Base-by-base conservation (phyloP, 23 tunicate species). In the Corella eumyota region DNA sequence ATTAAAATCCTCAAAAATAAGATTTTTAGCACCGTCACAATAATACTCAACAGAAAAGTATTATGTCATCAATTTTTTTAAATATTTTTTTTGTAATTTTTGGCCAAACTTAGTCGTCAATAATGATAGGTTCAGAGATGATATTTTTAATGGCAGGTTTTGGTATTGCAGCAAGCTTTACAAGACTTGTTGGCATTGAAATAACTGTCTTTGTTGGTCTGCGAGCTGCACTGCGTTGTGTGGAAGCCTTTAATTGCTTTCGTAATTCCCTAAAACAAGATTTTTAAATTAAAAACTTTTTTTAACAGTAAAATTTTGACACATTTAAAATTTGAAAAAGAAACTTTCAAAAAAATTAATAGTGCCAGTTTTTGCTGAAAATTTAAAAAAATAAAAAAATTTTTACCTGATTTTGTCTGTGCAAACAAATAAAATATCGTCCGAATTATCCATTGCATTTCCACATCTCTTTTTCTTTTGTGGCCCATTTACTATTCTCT, bases 201-300 rank as follows among this genome's bases (percentile, higher is more conserved):
- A 84, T 53, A 62, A 75, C 67, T 48, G 65, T 34, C 48, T 69
- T 75, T 1, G 74, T 81, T 20, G 94, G 94, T 31, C 76, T 61
- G 9, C 94, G 69, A 3, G 94, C 94, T 13, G 94, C 94, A 62
- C 94, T 84, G 21, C 94, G 64, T 58, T 84, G 94, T 4, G 47
- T 66, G 22, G 83, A 13, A 1, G 75, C 59, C 49, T 61, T 75
- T 60, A 84, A 46, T 38, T 69, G 77, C 50, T 84, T 84, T 23
- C 94, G 76, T 6, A 84, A 27, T 58, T 69, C 77, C 37, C 94
- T 84, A 69, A 23, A 36, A 30, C 15, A 49, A 40, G 15, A 15
- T n/a, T n/a, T n/a, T n/a, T n/a, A n/a, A n/a, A n/a, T n/a, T n/a
- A n/a, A n/a, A n/a, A n/a, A n/a, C n/a, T n/a, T n/a, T n/a, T n/a